Percentiles rank a stretch among this genome's conserved stretches.
These are phyloP conservation scores for Urocynchramus pylzowi DNA, from an alignment of 2,113 vertebrate genomes.

Conservation along the genomic window DNA sequence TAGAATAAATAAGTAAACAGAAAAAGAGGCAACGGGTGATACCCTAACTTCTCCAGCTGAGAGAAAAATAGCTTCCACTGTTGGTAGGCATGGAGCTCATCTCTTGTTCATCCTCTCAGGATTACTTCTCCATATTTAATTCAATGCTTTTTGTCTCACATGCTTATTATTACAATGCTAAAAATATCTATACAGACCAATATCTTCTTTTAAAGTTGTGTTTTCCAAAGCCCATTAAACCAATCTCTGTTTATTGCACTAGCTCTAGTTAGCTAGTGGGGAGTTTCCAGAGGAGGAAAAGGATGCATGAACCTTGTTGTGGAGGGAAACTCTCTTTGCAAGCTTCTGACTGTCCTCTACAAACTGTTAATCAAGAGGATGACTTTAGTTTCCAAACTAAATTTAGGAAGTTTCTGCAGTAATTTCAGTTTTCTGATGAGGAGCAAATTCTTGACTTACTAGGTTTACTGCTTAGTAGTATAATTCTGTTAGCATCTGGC, in stretches of 20 bases:
- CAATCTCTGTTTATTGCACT: neutral
- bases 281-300: neutral
- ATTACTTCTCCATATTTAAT: neutral
- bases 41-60: neutral
- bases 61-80: neutral
- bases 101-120: neutral
- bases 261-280: neutral
- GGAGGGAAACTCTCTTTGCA: neutral
- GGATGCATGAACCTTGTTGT: fast-evolving
- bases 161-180: neutral
- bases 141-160: neutral
- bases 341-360: neutral
- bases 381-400: neutral
- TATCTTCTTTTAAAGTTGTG: neutral
- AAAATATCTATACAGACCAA: neutral
- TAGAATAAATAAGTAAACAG: neutral
- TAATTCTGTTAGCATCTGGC: neutral
- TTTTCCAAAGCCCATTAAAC: neutral
- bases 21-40: neutral
- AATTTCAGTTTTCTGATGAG: neutral
- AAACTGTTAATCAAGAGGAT: neutral
- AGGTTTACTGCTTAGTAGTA: neutral
- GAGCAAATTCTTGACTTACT: neutral
- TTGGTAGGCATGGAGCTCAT: neutral
- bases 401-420: neutral